Conservation (phyloP, 2,113 vertebrate genomes). For the Takifugu bimaculatus region DNA sequence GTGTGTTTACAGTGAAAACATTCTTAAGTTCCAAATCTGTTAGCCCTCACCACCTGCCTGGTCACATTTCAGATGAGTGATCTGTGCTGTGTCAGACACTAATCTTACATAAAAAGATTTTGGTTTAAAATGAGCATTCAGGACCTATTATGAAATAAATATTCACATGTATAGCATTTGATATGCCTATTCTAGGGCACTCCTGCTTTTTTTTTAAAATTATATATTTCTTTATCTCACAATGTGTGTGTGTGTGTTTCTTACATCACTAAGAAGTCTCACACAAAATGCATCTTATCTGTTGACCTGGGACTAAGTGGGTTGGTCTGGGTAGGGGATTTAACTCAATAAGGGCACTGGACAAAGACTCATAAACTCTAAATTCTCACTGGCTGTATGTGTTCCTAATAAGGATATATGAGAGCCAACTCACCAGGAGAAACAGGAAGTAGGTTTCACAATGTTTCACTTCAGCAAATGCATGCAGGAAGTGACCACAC, state of each 20-base stretch:
- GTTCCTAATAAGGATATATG: slow-evolving; percentile 68
- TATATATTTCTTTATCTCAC: no score
- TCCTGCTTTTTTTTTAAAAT: no score
- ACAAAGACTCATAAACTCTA: slow-evolving; percentile 52
- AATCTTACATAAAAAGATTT: neutral
- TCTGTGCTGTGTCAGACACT: neutral
- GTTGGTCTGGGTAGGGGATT: slow-evolving; percentile 23
- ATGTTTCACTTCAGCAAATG: slow-evolving; percentile 15
- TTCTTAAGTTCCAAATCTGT: slow-evolving; percentile 23
- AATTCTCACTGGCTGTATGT: slow-evolving; percentile 45
- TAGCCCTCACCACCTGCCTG: slow-evolving; percentile 26
- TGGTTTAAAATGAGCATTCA: neutral
- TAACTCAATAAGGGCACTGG: slow-evolving; percentile 62
- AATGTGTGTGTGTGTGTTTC: neutral
- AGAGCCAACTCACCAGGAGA: slow-evolving; percentile 30
- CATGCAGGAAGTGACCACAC: slow-evolving; percentile 54
- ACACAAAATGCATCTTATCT: slow-evolving; percentile 3
- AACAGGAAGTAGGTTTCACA: slow-evolving; percentile 48
- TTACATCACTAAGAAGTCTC: neutral
- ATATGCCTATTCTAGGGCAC: neutral
- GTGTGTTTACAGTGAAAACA: slow-evolving; percentile 37
- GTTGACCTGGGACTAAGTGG: slow-evolving; percentile 22
- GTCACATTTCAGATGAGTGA: slow-evolving; percentile 7
- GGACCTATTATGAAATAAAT: neutral
- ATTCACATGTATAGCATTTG: neutral